phyloP scores from a whole-genome alignment of 2,888 invertebrate genomes.

The Camptogramma bilineatum region DNA sequence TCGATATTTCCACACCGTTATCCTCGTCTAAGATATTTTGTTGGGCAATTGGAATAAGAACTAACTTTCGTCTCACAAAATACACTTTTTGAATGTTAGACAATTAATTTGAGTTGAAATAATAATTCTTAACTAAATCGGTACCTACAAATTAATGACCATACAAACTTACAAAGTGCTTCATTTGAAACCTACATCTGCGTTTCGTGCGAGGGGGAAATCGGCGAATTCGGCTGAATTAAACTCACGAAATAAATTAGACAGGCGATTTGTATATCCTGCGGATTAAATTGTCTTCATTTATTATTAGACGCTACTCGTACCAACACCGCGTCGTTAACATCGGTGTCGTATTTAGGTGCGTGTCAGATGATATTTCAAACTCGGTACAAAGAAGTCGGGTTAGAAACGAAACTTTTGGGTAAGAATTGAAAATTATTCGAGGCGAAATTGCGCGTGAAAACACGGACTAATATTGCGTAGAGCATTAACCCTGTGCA shows the following conservation, averaged over 20 bases:
- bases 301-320: constrained; percentile 63
- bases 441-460: no score
- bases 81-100: neutral
- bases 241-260: constrained; percentile 71
- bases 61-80: neutral
- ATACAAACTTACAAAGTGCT: neutral
- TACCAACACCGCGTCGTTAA: constrained; percentile 37
- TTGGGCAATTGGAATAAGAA: neutral
- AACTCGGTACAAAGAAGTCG: constrained; percentile 4
- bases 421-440: neutral
- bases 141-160: no score
- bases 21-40: neutral
- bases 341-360: constrained; percentile 47
- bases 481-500: no score
- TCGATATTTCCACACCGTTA: neutral
- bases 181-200: constrained; percentile 40
- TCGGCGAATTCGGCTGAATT: constrained; percentile 60
- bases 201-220: constrained; percentile 48
- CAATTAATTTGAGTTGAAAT: no score
- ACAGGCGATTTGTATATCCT: constrained; percentile 68
- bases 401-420: neutral
- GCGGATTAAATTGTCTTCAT: constrained; percentile 74
- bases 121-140: no score
- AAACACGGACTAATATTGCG: no score
- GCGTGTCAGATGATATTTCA: constrained; percentile 44